A percentile compares a stretch with the other conserved stretches of the same genome.
These are phyloP conservation scores for Erannis defoliaria DNA, from an alignment of 2,888 invertebrate genomes.

Conservation along the genomic window DNA sequence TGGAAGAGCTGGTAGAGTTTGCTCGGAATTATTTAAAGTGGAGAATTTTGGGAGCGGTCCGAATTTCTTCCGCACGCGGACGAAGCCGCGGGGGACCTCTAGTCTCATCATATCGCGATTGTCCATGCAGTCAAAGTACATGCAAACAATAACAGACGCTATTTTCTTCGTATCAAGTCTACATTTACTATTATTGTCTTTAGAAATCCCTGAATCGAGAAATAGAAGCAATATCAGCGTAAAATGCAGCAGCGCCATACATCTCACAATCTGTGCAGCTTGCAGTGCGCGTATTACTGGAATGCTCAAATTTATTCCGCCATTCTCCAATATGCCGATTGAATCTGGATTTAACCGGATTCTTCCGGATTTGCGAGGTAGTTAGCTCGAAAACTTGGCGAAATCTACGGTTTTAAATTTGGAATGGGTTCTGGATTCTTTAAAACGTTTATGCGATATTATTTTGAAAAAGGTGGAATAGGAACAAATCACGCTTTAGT, in stretches of 20 bases:
- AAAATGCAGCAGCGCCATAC: constrained; percentile 16
- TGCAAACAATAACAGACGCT: constrained; percentile 14
- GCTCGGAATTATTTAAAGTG: too few relatives aligned
- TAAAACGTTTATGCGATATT: too few relatives aligned
- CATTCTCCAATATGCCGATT: constrained; percentile 21
- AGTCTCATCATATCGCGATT: too few relatives aligned
- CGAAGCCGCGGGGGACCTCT: too few relatives aligned
- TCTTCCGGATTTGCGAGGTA: constrained; percentile 21
- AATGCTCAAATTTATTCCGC: constrained; percentile 25
- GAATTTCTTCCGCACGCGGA: too few relatives aligned
- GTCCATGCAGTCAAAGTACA: too few relatives aligned
- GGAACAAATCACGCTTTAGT: too few relatives aligned
- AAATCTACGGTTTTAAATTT: constrained; percentile 1
- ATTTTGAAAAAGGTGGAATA: too few relatives aligned
- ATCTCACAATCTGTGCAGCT: constrained; percentile 19
- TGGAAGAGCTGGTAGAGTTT: too few relatives aligned
- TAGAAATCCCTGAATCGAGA: background rate
- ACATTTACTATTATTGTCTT: constrained; percentile 6
- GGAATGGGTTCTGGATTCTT: background rate
- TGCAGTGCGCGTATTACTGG: constrained; percentile 23
- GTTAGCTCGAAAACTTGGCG: constrained; percentile 3
- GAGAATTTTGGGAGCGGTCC: too few relatives aligned
- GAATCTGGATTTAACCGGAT: constrained; percentile 26
- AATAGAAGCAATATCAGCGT: constrained; percentile 19
- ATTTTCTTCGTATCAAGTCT: background rate